These are phyloP conservation scores for Percina caprodes DNA, from an alignment of 2,113 vertebrate species.

Conservation along the genomic window DNA sequence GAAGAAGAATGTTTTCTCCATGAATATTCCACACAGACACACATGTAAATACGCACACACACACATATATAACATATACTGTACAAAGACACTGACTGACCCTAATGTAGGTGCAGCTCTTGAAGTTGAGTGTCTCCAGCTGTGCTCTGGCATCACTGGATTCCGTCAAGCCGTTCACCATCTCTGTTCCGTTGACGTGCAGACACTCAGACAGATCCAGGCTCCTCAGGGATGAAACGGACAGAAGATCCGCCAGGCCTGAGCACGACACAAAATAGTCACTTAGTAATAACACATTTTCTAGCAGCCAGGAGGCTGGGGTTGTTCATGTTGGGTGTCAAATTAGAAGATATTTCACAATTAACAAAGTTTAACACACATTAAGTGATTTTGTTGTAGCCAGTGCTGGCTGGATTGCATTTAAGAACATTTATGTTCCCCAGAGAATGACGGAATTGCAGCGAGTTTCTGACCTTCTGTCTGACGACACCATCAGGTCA, in stretches of 20 bases:
- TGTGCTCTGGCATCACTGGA: slow-evolving; percentile 33
- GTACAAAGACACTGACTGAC: slow-evolving; percentile 67
- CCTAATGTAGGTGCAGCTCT: slow-evolving; percentile 86
- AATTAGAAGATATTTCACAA: neutral
- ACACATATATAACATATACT: neutral
- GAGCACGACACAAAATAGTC: neutral
- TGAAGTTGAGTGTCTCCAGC: slow-evolving; percentile 83
- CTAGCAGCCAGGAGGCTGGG: neutral
- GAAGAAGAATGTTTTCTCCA: neutral
- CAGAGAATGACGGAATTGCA: too few species aligned
- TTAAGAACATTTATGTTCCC: neutral
- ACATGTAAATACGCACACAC: neutral
- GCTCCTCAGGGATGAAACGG: slow-evolving; percentile 73
- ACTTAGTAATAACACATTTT: neutral
- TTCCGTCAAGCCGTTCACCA: slow-evolving; percentile 79
- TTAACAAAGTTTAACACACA: too few species aligned
- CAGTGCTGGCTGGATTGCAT: neutral
- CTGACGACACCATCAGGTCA: neutral
- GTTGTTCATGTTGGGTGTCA: neutral
- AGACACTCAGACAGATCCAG: slow-evolving; percentile 87
- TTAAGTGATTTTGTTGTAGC: too few species aligned
- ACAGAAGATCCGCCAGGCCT: slow-evolving; percentile 81
- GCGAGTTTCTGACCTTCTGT: neutral
- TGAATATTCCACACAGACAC: neutral
- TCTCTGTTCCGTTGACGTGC: slow-evolving; percentile 80